These are phyloP conservation scores for Deroplatys truncata DNA, from an alignment of 2,888 invertebrate species.

Conservation along the genomic window DNA sequence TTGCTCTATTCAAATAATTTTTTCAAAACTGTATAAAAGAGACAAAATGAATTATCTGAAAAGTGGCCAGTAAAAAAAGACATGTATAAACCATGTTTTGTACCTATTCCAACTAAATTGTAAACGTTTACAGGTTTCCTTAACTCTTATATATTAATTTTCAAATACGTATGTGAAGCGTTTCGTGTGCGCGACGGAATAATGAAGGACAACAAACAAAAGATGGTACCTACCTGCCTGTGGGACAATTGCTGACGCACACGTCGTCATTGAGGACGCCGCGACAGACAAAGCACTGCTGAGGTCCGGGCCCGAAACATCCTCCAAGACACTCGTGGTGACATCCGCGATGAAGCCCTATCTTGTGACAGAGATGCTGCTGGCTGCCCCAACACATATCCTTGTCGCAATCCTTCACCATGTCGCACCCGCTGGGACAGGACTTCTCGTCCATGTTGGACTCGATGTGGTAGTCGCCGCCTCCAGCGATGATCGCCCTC, in stretches of 20 bases:
- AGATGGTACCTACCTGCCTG: slow-evolving; percentile 54
- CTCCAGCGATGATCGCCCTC: slow-evolving; percentile 60
- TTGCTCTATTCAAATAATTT: too few relatives aligned
- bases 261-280: slow-evolving; percentile 48
- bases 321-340: slow-evolving; percentile 76
- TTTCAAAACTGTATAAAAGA: too few relatives aligned
- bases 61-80: too few relatives aligned
- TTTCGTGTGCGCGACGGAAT: too few relatives aligned
- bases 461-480: slow-evolving; percentile 41
- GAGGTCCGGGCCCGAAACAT: slow-evolving; percentile 52
- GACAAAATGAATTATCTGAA: too few relatives aligned
- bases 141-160: too few relatives aligned
- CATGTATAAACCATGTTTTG: too few relatives aligned
- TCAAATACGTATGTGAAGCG: too few relatives aligned
- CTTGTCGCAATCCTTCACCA: slow-evolving; percentile 3
- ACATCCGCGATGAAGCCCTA: slow-evolving; percentile 48
- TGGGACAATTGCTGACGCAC: slow-evolving; percentile 63
- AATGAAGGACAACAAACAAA: too few relatives aligned
- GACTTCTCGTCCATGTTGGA: slow-evolving; percentile 56
- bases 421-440: not conserved
- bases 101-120: too few relatives aligned
- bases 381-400: slow-evolving; percentile 18
- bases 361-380: not conserved
- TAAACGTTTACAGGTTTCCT: too few relatives aligned
- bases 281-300: slow-evolving; percentile 64